phyloP scores from a whole-genome alignment of 2,888 invertebrate genomes.

The Strigamia crassipes region DNA sequence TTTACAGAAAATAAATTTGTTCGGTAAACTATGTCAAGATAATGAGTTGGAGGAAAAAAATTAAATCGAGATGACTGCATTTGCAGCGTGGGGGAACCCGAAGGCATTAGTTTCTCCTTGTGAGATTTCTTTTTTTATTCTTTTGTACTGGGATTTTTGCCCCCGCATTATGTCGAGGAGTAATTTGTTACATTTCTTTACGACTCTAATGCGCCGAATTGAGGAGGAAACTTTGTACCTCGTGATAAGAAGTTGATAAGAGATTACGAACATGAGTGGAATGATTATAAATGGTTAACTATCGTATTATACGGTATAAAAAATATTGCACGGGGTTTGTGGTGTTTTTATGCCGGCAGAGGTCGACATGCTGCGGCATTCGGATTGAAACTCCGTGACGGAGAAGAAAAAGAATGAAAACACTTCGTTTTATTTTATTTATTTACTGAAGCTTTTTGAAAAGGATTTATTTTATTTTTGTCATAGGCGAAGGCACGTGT shows the following conservation, averaged over 20 bases:
- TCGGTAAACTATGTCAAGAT: background rate
- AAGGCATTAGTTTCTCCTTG: background rate
- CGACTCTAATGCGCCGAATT: background rate
- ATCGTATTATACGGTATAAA: background rate
- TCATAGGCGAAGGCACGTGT: background rate
- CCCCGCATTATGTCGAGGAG: background rate
- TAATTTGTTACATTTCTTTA: conserved; percentile 1
- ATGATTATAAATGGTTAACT: background rate
- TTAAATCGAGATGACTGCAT: background rate
- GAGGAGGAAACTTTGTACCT: background rate
- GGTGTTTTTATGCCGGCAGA: background rate
- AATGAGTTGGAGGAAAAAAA: background rate
- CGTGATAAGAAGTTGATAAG: conserved; percentile 8
- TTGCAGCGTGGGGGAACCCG: background rate
- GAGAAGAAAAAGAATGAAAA: background rate
- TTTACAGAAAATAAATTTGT: background rate
- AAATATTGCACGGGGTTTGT: background rate
- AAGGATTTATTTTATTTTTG: background rate
- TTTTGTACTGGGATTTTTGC: background rate
- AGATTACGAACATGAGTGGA: background rate
- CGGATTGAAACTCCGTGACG: too few species aligned
- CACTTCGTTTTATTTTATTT: conserved; percentile 3
- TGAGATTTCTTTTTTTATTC: background rate
- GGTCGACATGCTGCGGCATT: too few species aligned
- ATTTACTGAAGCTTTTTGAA: background rate